These are phyloP conservation scores for Blomia tropicalis DNA, from an alignment of 2,888 invertebrate genomes.

Conservation along the genomic window DNA sequence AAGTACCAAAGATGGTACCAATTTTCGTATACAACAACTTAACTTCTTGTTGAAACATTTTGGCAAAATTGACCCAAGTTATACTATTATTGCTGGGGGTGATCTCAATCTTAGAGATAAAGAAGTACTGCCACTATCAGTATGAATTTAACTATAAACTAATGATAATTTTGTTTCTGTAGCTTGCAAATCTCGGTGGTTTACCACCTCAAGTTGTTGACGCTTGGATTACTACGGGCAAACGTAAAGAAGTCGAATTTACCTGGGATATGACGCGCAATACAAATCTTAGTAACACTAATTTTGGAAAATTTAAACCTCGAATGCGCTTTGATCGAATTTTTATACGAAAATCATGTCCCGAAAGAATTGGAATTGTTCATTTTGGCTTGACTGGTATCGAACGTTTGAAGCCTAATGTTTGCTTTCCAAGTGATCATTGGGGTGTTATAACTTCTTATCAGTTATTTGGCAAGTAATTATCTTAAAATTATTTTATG, in stretches of 20 bases:
- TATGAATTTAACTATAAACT: slow-evolving; percentile 2
- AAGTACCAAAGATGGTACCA: slow-evolving; percentile 40
- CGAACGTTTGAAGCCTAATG: slow-evolving; percentile 39
- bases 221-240: slow-evolving; percentile 43
- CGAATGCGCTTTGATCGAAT: slow-evolving; percentile 43
- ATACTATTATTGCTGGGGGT: slow-evolving; percentile 44
- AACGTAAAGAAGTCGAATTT: slow-evolving; percentile 40
- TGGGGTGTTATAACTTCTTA: slow-evolving; percentile 37
- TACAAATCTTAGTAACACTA: slow-evolving; percentile 36
- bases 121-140: too few relatives aligned
- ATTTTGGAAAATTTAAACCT: slow-evolving; percentile 36
- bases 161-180: slow-evolving; percentile 6
- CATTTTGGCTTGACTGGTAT: slow-evolving; percentile 43
- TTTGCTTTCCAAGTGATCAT: slow-evolving; percentile 44
- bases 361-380: slow-evolving; percentile 35
- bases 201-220: slow-evolving; percentile 39
- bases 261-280: slow-evolving; percentile 46
- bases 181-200: slow-evolving; percentile 36
- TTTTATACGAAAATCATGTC: slow-evolving; percentile 36
- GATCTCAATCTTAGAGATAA: slow-evolving; percentile 46
- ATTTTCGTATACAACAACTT: slow-evolving; percentile 39
- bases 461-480: neutral
- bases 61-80: slow-evolving; percentile 34
- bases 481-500: neutral
- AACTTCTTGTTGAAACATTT: slow-evolving; percentile 39